Evolutionary conservation across 2,888 invertebrate species (phyloP).

Genomic region (Pachydiplax longipennis): DNA sequence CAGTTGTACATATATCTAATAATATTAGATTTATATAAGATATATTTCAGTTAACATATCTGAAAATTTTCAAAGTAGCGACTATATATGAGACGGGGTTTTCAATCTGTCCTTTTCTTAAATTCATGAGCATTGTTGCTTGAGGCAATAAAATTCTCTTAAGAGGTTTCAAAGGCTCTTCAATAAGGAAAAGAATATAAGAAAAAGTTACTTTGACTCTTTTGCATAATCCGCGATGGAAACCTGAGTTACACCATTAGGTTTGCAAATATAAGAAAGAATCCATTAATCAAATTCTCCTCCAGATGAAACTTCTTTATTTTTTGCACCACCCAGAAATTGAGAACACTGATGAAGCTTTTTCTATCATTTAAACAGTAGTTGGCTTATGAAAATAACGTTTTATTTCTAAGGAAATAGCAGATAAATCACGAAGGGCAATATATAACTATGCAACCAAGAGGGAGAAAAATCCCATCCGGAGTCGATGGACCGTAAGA

Average conservation of each 20-base stretch:
- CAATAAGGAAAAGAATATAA: neutral
- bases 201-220: neutral
- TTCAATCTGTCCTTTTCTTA: neutral
- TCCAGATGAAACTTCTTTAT: neutral
- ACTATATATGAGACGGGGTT: too few species aligned
- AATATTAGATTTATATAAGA: too few species aligned
- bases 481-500: too few species aligned
- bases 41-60: too few species aligned
- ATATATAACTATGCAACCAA: too few species aligned
- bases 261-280: neutral
- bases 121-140: neutral
- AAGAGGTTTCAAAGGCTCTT: neutral
- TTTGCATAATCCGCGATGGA: neutral
- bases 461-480: too few species aligned
- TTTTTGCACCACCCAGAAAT: neutral
- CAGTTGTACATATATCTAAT: too few species aligned
- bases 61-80: too few species aligned
- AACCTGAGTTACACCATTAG: neutral
- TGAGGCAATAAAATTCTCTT: neutral
- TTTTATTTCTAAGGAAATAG: too few species aligned
- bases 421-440: too few species aligned
- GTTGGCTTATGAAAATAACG: neutral
- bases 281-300: neutral
- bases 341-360: neutral
- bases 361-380: neutral